phyloP scores from a whole-genome alignment of 2,113 vertebrate species.

The Vidua chalybeata region DNA sequence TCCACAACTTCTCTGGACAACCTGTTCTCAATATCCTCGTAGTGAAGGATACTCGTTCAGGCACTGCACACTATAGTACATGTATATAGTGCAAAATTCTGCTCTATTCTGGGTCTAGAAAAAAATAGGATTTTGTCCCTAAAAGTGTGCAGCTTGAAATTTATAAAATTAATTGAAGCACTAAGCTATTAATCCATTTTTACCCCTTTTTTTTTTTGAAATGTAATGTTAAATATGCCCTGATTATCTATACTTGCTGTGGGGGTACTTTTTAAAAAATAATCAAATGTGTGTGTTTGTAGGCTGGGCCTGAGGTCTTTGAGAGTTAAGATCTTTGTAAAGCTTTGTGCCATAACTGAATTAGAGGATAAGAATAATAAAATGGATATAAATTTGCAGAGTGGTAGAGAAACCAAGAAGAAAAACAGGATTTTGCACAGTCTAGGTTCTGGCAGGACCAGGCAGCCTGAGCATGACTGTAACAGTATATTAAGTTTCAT shows the following conservation, averaged over 20 bases:
- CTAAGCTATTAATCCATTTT: background rate
- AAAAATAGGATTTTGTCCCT: background rate
- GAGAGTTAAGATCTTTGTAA: background rate
- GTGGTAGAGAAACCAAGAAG: background rate
- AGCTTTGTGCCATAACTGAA: background rate
- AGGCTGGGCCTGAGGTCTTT: background rate
- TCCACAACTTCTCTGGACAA: background rate
- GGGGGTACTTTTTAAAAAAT: background rate
- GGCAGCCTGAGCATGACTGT: background rate
- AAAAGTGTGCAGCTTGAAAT: background rate
- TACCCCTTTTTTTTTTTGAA: background rate
- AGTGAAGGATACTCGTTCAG: background rate
- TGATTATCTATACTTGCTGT: background rate
- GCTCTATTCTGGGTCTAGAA: background rate
- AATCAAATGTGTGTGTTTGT: background rate
- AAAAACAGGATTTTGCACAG: background rate
- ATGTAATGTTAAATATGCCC: background rate
- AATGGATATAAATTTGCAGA: background rate
- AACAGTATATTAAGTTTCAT: background rate
- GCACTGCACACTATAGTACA: background rate
- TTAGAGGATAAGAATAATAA: background rate
- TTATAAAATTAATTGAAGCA: background rate
- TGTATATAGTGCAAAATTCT: background rate
- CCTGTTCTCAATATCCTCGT: accelerated
- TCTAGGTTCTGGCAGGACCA: background rate